Conservation (phyloP, 2,113 vertebrate genomes). For the Lanius collurio region DNA sequence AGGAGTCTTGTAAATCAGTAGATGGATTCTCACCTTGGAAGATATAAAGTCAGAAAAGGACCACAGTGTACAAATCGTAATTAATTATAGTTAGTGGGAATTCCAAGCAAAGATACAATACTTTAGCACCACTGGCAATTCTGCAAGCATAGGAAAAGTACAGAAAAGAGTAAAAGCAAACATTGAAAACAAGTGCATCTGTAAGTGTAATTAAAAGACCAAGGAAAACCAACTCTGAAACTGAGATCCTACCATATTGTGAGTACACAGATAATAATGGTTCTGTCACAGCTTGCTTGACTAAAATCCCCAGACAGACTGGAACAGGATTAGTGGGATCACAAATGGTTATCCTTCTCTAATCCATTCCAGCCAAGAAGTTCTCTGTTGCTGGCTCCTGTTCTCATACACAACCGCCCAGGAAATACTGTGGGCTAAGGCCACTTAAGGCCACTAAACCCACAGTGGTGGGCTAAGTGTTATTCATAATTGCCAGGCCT, state of each 20-base stretch:
- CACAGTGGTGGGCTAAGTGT: not conserved
- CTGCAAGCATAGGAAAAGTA: not conserved
- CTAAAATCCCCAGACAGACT: constrained; percentile 17
- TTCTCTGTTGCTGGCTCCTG: constrained; percentile 19
- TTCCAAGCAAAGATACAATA: not conserved
- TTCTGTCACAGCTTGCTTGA: not conserved
- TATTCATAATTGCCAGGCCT: not conserved
- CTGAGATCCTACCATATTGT: not conserved
- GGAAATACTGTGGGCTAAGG: not conserved
- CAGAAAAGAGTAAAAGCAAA: not conserved
- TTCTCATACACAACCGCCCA: not conserved
- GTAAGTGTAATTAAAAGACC: not conserved
- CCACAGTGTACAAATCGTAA: not conserved
- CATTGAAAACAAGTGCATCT: not conserved
- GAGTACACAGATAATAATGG: not conserved
- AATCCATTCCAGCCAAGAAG: constrained; percentile 41
- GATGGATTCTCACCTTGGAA: not conserved
- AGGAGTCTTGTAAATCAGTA: not conserved
- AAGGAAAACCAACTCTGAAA: not conserved
- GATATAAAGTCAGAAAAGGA: not conserved
- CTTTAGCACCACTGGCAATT: not conserved
- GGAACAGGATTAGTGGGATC: constrained; percentile 53
- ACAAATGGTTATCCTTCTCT: constrained; percentile 45
- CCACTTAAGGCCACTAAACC: not conserved
- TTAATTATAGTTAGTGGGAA: not conserved